Conservation (phyloP, 2,113 vertebrate species). For the Thalassarche chlororhynchos region DNA sequence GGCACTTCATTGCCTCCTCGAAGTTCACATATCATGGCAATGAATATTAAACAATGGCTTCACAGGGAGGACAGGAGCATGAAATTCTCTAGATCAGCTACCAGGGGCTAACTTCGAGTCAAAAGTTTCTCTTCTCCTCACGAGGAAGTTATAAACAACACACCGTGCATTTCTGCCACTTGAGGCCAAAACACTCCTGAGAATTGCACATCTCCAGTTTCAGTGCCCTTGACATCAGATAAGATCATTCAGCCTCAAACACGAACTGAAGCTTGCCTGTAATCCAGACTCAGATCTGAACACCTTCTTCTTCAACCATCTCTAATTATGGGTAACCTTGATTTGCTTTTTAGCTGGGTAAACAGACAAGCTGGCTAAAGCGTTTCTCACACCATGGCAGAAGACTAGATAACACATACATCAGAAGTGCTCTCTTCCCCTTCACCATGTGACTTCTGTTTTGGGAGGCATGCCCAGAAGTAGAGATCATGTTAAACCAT, state of each 20-base stretch:
- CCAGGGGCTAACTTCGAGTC: neutral
- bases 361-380: constrained; percentile 34
- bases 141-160: neutral
- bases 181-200: neutral
- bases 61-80: neutral
- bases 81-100: neutral
- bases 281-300: constrained; percentile 31
- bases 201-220: neutral
- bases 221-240: constrained; percentile 5
- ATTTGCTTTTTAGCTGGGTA: constrained; percentile 46
- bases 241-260: constrained; percentile 27
- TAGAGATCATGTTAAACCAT: constrained; percentile 35
- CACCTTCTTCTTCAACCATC: neutral
- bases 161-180: neutral
- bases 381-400: neutral
- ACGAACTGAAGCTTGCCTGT: neutral
- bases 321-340: constrained; percentile 60
- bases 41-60: neutral
- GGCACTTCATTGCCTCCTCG: neutral
- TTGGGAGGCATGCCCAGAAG: constrained; percentile 2
- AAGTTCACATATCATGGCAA: neutral
- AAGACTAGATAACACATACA: constrained; percentile 21
- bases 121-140: neutral
- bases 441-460: constrained; percentile 25
- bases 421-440: constrained; percentile 31